Base-by-base conservation (phyloP, 2,113 vertebrate genomes). In the Chloropsis hardwickii region DNA sequence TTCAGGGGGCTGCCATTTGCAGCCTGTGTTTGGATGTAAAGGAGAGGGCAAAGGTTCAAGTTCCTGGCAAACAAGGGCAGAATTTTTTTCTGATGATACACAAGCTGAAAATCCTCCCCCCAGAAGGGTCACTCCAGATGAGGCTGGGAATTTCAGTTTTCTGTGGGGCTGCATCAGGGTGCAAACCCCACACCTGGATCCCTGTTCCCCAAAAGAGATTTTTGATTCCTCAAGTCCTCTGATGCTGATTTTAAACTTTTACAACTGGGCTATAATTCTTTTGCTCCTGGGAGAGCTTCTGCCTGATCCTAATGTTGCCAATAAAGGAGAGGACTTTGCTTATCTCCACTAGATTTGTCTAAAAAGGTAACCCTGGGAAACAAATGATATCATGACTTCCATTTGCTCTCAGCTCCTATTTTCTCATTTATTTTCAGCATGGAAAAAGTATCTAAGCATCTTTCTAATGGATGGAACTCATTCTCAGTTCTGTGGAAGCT, bases 291-390 rank as follows among this genome's bases (percentile, higher is more conserved):
- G 20, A 79, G 19, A 33, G 17, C 31, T 85, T 66, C 70, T 69
- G 31, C 31, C 20, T 67, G 50, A 78, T 42, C 8, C 2, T 3
- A 1, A 0, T 22, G 9, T 12, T 58, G 22, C 10, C 2, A 2
- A 2, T 76, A 45, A 89, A 85, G 54, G 65, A 64, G 11, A 60
- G 37, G 37, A 54, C 40, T 29, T 76, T 65, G 18, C 9, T 94
- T 42, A 87, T 76, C 65, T 76, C 65, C 10, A 11, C 57, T 35
- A 4, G 4, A 1, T 85, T 84, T 65, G 27, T 47, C 57, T 86
- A 35, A 29, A 70, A 85, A 83, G 6, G 5, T 64, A 88, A 61
- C 3, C 17, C 21, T 61, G 33, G 29, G 42, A 78, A 91, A 86
- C 20, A 61, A 89, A 86, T 53, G 2, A 19, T 54, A 21, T 62